Evolutionary conservation across 2,888 invertebrate genomes (phyloP), one percentile per base, ranked within the genome.

Genomic region (Drosophila mimica): DNA sequence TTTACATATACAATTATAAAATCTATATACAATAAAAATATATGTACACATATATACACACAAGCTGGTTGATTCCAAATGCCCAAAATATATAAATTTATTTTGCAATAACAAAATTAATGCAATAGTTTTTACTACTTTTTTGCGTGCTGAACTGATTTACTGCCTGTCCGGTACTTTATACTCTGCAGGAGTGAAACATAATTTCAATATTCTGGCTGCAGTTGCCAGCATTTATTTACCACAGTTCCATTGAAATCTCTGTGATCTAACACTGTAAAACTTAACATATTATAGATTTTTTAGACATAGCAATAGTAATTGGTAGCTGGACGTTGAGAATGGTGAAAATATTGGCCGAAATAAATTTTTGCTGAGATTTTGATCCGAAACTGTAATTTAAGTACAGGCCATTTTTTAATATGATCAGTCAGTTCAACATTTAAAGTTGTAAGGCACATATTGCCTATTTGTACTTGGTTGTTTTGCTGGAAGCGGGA

Each of bases 51-150:
- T 71, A 72, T 67, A 79, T 76, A 79, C 58, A 81, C 67, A 78
- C 67, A 83, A 89, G 87, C 72, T 81, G 71, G 78, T 89, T 74
- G 74, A 70, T 74, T 81, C 79, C 78, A 70, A 70, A 73, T 68
- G 64, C 74, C 85, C 70, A 70, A 77, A 77, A 70, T 69, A 87
- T 74, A 81, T 68, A 70, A 68, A 64, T 75, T 67, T 75, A 65
- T 75, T 79, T 75, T 79, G 68, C 67, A 64, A 52, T 43, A 60
- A 38, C 7, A 52, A 57, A 33, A 38, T 15, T 15, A 8, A 36
- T 34, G 17, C n/a, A 48, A 48, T 7, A 48, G 1, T 36, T 28
- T 49, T 15, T 46, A 7, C 7, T 7, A 1, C 1, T 4, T 15
- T 33, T 8, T 8, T 53, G 33, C 9, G 2, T n/a, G 0, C n/a